phyloP scores from a whole-genome alignment of 2,113 vertebrate genomes.

The Panthera uncia region DNA sequence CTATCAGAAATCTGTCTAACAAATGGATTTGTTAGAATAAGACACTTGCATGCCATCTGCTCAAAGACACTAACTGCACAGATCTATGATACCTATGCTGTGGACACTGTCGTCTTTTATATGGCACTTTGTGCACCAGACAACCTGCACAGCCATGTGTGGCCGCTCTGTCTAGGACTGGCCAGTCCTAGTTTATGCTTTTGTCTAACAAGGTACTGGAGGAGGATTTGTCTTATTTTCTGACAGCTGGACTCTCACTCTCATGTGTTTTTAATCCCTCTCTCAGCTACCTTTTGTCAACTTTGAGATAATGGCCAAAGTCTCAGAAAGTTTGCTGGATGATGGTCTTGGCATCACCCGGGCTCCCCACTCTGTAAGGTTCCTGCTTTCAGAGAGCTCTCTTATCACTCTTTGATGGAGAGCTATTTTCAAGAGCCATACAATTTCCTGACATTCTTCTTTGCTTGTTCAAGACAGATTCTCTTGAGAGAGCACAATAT shows the following conservation, averaged over 20 bases:
- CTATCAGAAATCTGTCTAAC: background rate
- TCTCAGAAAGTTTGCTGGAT: constrained; percentile 30
- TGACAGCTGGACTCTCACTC: background rate
- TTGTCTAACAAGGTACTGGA: background rate
- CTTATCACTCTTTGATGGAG: constrained; percentile 43
- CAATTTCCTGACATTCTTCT: constrained; percentile 65
- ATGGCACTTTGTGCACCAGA: background rate
- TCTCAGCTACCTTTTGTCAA: background rate
- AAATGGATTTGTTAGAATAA: background rate
- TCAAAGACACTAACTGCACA: background rate
- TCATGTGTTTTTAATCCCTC: constrained; percentile 22
- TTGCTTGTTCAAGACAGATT: constrained; percentile 57
- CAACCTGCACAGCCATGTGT: rapidly evolving
- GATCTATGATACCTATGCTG: background rate
- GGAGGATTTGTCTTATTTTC: constrained; percentile 16
- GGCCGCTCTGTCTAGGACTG: background rate
- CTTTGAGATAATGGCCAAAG: constrained; percentile 54
- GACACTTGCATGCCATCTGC: background rate
- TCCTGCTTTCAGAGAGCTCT: background rate
- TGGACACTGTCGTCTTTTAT: background rate
- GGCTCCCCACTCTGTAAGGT: background rate
- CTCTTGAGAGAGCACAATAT: constrained; percentile 50
- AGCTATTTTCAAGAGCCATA: constrained; percentile 54
- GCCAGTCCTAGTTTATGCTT: background rate
- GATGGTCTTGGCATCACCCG: background rate